These are phyloP conservation scores for Agonopterix arenella DNA, from an alignment of 2,888 invertebrate genomes.

Conservation along the genomic window DNA sequence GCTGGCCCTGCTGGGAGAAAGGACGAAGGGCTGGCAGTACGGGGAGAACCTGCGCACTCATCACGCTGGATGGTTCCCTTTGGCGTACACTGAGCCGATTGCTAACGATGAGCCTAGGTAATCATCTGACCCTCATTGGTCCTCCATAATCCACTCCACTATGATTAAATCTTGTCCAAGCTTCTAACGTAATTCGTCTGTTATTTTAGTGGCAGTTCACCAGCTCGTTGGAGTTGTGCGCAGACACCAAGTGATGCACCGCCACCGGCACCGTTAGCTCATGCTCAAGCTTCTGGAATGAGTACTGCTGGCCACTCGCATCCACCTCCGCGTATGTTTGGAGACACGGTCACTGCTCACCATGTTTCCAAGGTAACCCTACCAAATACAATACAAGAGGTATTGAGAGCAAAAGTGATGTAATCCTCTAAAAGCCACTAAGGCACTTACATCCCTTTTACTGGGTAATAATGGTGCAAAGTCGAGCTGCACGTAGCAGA, in stretches of 20 bases:
- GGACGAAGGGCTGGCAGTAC: conserved; percentile 97
- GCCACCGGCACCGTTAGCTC: conserved; percentile 62
- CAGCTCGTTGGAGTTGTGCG: conserved; percentile 65
- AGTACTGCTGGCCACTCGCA: conserved; percentile 59
- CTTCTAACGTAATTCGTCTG: background rate
- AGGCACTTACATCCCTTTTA: too few species aligned
- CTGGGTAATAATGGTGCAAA: too few species aligned
- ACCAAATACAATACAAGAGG: too few species aligned
- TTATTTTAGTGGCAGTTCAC: conserved; percentile 42
- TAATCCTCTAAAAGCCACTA: too few species aligned
- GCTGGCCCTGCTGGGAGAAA: conserved; percentile 90
- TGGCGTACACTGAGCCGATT: conserved; percentile 93
- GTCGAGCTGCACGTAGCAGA: too few species aligned
- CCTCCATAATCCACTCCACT: too few species aligned
- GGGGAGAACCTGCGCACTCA: conserved; percentile 96
- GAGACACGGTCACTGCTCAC: conserved; percentile 79
- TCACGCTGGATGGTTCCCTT: conserved; percentile 95
- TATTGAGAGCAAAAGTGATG: too few species aligned
- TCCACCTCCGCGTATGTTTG: conserved; percentile 83
- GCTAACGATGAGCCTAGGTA: conserved; percentile 81
- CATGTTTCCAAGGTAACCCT: conserved; percentile 57
- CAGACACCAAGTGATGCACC: conserved; percentile 62
- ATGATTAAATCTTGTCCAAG: too few species aligned
- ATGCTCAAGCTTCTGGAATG: conserved; percentile 53
- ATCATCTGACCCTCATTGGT: background rate